phyloP scores from a whole-genome alignment of 2,888 invertebrate species.

The Yponomeuta cagnagella region DNA sequence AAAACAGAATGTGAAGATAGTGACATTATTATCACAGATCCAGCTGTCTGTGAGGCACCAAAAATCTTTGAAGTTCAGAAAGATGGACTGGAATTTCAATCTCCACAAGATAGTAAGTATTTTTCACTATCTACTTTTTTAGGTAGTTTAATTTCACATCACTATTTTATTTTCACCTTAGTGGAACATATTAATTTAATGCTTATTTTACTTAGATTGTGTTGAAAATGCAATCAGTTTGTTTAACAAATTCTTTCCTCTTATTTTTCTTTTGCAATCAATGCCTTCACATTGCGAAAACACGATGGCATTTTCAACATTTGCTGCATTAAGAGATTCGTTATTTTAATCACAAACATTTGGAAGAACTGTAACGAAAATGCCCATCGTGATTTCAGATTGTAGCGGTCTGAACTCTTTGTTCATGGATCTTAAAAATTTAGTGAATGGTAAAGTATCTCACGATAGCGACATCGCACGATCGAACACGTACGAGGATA shows the following conservation, averaged over 20 bases:
- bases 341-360: slow-evolving; percentile 22
- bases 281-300: slow-evolving; percentile 60
- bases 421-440: slow-evolving; percentile 70
- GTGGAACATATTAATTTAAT: not conserved
- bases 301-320: slow-evolving; percentile 77
- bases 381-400: slow-evolving; percentile 76
- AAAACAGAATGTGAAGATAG: slow-evolving; percentile 69
- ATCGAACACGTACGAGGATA: slow-evolving; percentile 48
- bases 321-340: slow-evolving; percentile 28
- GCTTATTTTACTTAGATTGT: slow-evolving; percentile 42
- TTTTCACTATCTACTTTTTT: not conserved
- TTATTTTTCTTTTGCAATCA: slow-evolving; percentile 50
- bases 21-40: slow-evolving; percentile 64
- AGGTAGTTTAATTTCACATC: not conserved
- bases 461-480: slow-evolving; percentile 49
- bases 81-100: slow-evolving; percentile 52
- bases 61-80: slow-evolving; percentile 57
- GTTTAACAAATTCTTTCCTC: slow-evolving; percentile 36
- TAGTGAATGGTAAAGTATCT: slow-evolving; percentile 67
- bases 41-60: slow-evolving; percentile 56
- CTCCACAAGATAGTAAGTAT: slow-evolving; percentile 69
- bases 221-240: slow-evolving; percentile 74
- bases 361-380: slow-evolving; percentile 48
- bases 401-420: slow-evolving; percentile 65
- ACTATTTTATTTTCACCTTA: not conserved